phyloP scores from a whole-genome alignment of 2,888 invertebrate species.

The Drosophila testacea region DNA sequence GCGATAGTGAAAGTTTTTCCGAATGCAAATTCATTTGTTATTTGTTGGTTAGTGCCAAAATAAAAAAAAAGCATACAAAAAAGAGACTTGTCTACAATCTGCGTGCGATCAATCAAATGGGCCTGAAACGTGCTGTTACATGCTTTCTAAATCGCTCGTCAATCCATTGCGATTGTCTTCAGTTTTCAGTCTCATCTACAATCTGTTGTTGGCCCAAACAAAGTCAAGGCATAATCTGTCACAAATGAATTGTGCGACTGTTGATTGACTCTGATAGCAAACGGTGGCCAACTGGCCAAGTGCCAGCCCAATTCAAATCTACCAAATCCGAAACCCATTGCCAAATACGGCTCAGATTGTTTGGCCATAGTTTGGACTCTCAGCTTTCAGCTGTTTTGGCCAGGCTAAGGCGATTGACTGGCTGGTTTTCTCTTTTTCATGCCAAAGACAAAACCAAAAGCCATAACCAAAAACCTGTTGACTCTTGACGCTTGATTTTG shows the following conservation, averaged over 20 bases:
- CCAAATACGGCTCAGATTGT: constrained; percentile 56
- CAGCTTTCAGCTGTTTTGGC: constrained; percentile 20
- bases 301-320: constrained; percentile 65
- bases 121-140: constrained; percentile 19
- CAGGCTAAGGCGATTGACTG: constrained; percentile 37
- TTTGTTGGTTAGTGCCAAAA: constrained; percentile 45
- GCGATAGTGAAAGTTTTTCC: constrained; percentile 28
- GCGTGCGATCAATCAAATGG: constrained; percentile 65
- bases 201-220: constrained; percentile 48
- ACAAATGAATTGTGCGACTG: constrained; percentile 72
- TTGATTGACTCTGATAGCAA: constrained; percentile 71
- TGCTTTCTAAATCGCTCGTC: constrained; percentile 68
- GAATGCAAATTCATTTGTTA: constrained; percentile 69
- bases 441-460: constrained; percentile 23
- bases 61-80: not conserved
- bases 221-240: constrained; percentile 77
- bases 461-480: constrained; percentile 31
- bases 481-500: constrained; percentile 16
- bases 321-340: constrained; percentile 39
- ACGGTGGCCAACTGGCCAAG: constrained; percentile 53
- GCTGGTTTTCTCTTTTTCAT: constrained; percentile 64
- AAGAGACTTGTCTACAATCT: constrained; percentile 20
- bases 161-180: constrained; percentile 52
- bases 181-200: constrained; percentile 2
- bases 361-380: constrained; percentile 38